These are phyloP conservation scores for Anthopleura xanthogrammica DNA, from an alignment of 92 coral and sea anemone species.

Conservation along the genomic window DNA sequence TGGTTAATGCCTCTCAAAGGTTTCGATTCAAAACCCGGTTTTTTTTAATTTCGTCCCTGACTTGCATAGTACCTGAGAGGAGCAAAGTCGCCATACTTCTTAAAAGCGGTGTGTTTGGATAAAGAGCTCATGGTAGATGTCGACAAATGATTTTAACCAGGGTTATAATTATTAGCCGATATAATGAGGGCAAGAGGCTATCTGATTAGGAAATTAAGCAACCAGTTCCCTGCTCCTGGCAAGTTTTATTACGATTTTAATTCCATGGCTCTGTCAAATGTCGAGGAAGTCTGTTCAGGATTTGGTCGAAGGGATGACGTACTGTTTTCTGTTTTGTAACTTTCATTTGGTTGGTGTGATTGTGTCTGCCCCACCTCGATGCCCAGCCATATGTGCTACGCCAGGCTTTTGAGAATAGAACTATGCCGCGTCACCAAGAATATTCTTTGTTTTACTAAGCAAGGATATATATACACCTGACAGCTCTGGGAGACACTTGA, in stretches of 20 bases:
- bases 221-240: background rate
- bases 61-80: background rate
- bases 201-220: conserved; percentile 4
- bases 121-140: conserved; percentile 18
- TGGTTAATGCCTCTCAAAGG: background rate
- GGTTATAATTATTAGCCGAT: background rate
- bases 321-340: conserved; percentile 18
- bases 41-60: background rate
- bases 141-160: conserved; percentile 38
- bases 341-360: conserved; percentile 3
- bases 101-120: background rate
- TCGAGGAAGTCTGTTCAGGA: conserved; percentile 9
- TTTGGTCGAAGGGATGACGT: background rate
- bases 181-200: conserved; percentile 35
- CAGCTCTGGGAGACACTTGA: background rate
- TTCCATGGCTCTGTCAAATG: conserved; percentile 9
- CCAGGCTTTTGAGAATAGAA: background rate
- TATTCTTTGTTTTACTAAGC: background rate
- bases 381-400: background rate
- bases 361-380: conserved; percentile 19
- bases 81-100: background rate
- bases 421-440: background rate
- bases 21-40: background rate
- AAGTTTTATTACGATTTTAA: background rate
- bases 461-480: too few species aligned